These are phyloP conservation scores for Araneus ventricosus DNA, from an alignment of 1,140 invertebrate genomes.

Conservation along the genomic window DNA sequence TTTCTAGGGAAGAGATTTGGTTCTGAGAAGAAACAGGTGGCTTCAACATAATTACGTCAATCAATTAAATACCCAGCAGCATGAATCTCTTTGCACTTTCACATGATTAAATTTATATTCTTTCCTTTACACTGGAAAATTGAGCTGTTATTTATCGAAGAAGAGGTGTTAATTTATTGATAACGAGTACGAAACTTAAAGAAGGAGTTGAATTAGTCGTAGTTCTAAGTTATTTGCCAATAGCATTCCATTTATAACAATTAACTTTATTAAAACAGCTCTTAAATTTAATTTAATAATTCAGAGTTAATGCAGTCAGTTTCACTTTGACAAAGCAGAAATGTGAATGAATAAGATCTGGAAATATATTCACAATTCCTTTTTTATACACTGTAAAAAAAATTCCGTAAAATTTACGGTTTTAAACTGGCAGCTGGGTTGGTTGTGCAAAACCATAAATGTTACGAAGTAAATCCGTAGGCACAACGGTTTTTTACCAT, in stretches of 20 bases:
- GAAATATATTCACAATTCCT: background rate
- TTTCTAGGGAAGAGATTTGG: background rate
- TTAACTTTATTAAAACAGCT: too few species aligned
- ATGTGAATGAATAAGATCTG: background rate
- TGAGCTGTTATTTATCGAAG: background rate
- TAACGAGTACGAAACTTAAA: background rate
- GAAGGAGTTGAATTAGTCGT: background rate
- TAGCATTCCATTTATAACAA: background rate
- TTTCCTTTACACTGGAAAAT: background rate
- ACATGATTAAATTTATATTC: background rate
- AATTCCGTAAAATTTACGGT: too few species aligned
- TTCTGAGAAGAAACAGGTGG: constrained; percentile 1
- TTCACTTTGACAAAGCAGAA: background rate
- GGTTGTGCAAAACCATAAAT: too few species aligned
- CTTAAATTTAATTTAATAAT: too few species aligned
- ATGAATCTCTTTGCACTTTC: background rate
- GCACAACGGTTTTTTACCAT: too few species aligned
- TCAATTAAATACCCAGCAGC: background rate
- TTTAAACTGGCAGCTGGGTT: too few species aligned
- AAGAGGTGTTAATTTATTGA: background rate
- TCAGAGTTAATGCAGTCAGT: background rate
- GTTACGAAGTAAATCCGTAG: too few species aligned
- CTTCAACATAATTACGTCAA: background rate
- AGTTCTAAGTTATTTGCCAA: background rate
- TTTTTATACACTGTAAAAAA: too few species aligned